Evolutionary conservation across 2,113 vertebrate genomes (phyloP).

Genomic region (Himantopus leucocephalus): DNA sequence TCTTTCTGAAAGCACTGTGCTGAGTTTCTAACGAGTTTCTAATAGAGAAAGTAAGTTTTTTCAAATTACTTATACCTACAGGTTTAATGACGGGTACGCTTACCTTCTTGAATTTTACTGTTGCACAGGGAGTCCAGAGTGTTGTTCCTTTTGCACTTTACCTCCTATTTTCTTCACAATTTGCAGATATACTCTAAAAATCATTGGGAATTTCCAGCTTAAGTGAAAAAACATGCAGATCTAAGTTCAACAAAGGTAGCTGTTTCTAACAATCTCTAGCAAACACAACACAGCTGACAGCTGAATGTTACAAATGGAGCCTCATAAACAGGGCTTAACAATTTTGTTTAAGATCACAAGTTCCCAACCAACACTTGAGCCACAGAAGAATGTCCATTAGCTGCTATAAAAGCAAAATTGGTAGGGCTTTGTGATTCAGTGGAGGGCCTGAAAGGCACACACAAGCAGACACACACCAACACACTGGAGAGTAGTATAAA

Average conservation of each 20-base stretch:
- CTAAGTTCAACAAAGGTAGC: not conserved
- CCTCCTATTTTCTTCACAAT: not conserved
- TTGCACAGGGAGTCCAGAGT: not conserved
- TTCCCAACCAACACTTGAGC: slow-evolving; percentile 40
- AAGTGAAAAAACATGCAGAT: not conserved
- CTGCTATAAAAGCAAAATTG: slow-evolving; percentile 48
- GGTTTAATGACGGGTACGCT: not conserved
- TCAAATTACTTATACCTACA: not conserved
- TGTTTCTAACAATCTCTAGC: not conserved
- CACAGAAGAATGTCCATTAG: slow-evolving; percentile 43
- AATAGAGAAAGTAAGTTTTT: not conserved
- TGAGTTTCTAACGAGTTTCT: not conserved
- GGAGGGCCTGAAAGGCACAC: not conserved
- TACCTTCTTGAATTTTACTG: not conserved
- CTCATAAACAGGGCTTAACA: slow-evolving; percentile 30
- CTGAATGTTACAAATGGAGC: slow-evolving; percentile 17
- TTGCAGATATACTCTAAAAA: not conserved
- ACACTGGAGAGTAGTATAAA: not conserved
- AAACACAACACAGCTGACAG: slow-evolving; percentile 37
- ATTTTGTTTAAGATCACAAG: slow-evolving; percentile 49
- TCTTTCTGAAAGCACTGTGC: not conserved
- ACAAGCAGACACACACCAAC: not conserved
- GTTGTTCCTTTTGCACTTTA: not conserved
- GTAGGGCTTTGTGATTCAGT: slow-evolving; percentile 5
- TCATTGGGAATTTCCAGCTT: not conserved